phyloP scores from a whole-genome alignment of 2,888 invertebrate genomes.

The Dilophus febrilis region DNA sequence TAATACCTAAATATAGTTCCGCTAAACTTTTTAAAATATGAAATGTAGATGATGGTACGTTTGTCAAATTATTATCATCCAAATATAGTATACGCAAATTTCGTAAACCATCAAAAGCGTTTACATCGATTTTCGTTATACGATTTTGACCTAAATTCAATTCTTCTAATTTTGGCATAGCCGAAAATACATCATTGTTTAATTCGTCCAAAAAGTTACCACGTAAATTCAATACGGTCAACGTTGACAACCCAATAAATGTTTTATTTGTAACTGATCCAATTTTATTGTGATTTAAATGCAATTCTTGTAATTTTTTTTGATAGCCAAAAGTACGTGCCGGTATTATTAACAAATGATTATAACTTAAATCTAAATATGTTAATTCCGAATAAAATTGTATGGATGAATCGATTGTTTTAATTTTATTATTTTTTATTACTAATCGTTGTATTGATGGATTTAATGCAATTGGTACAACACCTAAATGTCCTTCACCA shows the following conservation, averaged over 20 bases:
- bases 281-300: slow-evolving; percentile 70
- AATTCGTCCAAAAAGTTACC: slow-evolving; percentile 69
- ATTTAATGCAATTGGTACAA: slow-evolving; percentile 78
- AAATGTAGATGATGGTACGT: slow-evolving; percentile 58
- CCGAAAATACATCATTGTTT: slow-evolving; percentile 53
- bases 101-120: slow-evolving; percentile 56
- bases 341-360: slow-evolving; percentile 68
- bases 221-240: slow-evolving; percentile 60
- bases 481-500: slow-evolving; percentile 70
- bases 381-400: slow-evolving; percentile 77
- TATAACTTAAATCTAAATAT: slow-evolving; percentile 68
- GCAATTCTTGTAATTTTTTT: slow-evolving; percentile 63
- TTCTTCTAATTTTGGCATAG: slow-evolving; percentile 61
- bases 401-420: slow-evolving; percentile 75
- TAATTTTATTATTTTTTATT: slow-evolving; percentile 70
- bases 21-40: slow-evolving; percentile 59
- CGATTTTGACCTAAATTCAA: slow-evolving; percentile 73
- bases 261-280: slow-evolving; percentile 64
- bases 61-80: slow-evolving; percentile 66
- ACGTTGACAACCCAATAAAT: slow-evolving; percentile 56
- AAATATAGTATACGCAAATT: slow-evolving; percentile 65
- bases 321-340: slow-evolving; percentile 63
- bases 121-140: slow-evolving; percentile 60
- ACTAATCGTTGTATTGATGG: slow-evolving; percentile 76
- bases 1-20: slow-evolving; percentile 69